Percentiles rank a stretch among this genome's conserved stretches.
Evolutionary conservation across 2,888 invertebrate species (phyloP).

Genomic region (Cephus runcator): DNA sequence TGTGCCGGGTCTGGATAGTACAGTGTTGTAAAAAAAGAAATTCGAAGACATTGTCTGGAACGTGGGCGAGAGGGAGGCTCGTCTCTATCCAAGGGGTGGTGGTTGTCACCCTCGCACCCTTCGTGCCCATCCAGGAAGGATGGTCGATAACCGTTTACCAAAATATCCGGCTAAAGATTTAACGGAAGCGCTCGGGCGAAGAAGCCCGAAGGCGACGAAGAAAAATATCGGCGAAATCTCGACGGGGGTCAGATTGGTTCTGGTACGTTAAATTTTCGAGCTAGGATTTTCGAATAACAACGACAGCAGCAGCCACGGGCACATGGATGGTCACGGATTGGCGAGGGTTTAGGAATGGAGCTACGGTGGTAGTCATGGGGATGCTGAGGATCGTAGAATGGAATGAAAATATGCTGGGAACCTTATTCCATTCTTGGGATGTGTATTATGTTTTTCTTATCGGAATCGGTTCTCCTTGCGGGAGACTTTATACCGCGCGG

Average conservation of each 20-base stretch:
- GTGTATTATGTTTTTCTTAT: constrained; percentile 40
- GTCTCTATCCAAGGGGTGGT: too few relatives aligned
- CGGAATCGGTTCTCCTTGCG: constrained; percentile 29
- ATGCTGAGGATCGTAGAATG: background rate
- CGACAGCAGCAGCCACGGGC: background rate
- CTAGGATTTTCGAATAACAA: constrained; percentile 23
- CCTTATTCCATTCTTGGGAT: constrained; percentile 14
- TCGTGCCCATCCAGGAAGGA: background rate
- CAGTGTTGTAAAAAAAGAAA: too few relatives aligned
- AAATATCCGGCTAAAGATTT: constrained; percentile 36
- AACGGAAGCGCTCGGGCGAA: constrained; percentile 18
- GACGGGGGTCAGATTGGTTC: constrained; percentile 27
- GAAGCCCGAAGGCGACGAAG: constrained; percentile 18
- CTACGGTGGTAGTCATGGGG: constrained; percentile 7
- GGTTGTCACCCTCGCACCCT: too few relatives aligned
- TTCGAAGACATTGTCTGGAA: too few relatives aligned
- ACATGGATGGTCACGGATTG: background rate
- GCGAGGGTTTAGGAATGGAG: constrained; percentile 3
- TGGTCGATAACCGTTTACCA: constrained; percentile 28
- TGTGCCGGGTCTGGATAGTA: too few relatives aligned
- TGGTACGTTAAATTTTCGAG: constrained; percentile 23
- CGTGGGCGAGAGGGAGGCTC: too few relatives aligned
- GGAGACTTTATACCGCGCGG: constrained; percentile 17
- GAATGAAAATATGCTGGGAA: constrained; percentile 19
- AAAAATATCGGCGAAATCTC: constrained; percentile 35